Percentiles rank a stretch among this genome's conserved stretches.
phyloP scores from a whole-genome alignment of 1,140 invertebrate species.

The Globodera rostochiensis region DNA sequence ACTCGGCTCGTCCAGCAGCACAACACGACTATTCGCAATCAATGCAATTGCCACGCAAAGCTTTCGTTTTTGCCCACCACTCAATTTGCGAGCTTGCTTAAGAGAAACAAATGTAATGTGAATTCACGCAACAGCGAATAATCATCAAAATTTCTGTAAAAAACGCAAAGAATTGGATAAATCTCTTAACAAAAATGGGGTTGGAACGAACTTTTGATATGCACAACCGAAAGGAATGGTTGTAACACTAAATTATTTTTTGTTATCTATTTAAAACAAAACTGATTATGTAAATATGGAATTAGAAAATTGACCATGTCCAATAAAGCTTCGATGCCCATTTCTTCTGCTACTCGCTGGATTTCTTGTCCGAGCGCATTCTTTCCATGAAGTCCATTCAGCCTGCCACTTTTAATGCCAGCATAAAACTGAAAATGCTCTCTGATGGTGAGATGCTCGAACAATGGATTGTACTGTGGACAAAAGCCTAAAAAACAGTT shows the following conservation, averaged over 20 bases:
- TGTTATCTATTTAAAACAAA: no score
- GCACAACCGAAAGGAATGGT: no score
- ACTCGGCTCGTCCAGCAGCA: constrained; percentile 71
- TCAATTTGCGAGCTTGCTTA: constrained; percentile 57
- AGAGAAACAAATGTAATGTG: constrained; percentile 22
- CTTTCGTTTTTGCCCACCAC: constrained; percentile 69
- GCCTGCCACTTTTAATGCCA: constrained; percentile 59
- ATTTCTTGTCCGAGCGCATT: constrained; percentile 30
- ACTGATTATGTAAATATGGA: no score
- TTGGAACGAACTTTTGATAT: no score
- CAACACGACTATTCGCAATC: constrained; percentile 68
- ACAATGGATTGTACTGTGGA: no score
- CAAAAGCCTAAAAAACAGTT: constrained; percentile 69
- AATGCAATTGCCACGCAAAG: constrained; percentile 70
- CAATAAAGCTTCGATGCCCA: neutral
- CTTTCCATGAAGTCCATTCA: constrained; percentile 14
- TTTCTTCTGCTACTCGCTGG: neutral
- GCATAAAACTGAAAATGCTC: constrained; percentile 87
- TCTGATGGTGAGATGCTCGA: constrained; percentile 82
- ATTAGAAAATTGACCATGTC: no score
- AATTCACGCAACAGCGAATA: no score
- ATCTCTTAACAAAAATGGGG: no score
- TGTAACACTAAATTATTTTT: no score
- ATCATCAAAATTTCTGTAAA: no score
- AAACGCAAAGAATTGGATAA: no score